phyloP scores from a whole-genome alignment of 1,140 invertebrate genomes.

The Epicauta chinensis region DNA sequence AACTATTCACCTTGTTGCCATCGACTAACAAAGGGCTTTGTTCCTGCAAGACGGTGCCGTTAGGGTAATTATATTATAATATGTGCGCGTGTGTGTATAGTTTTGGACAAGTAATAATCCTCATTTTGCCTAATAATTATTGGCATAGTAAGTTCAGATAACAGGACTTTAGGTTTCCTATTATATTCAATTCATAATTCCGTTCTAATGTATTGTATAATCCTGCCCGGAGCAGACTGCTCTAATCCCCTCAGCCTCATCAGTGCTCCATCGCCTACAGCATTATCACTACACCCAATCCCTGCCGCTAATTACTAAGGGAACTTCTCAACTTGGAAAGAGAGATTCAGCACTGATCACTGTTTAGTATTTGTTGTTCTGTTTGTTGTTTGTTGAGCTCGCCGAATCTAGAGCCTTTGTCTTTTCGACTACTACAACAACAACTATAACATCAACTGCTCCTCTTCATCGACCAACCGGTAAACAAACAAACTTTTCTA shows the following conservation, averaged over 20 bases:
- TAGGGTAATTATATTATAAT: too few relatives aligned
- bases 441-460: too few relatives aligned
- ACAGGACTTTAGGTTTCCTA: slow-evolving; percentile 16
- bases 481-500: too few relatives aligned
- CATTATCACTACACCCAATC: slow-evolving; percentile 31
- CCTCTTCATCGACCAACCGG: too few relatives aligned
- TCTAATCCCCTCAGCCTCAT: slow-evolving; percentile 27
- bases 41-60: too few relatives aligned
- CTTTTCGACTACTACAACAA: neutral
- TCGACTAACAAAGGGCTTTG: too few relatives aligned
- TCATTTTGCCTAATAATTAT: too few relatives aligned
- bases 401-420: slow-evolving; percentile 16
- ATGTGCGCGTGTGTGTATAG: too few relatives aligned
- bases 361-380: slow-evolving; percentile 32
- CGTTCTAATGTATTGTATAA: slow-evolving; percentile 29
- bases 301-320: slow-evolving; percentile 28
- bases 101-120: too few relatives aligned
- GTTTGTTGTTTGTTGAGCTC: slow-evolving; percentile 23
- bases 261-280: slow-evolving; percentile 31
- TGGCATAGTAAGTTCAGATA: slow-evolving; percentile 3
- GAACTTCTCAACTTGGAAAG: slow-evolving; percentile 25
- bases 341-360: slow-evolving; percentile 21
- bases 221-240: slow-evolving; percentile 19
- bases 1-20: too few relatives aligned
- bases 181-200: slow-evolving; percentile 30